phyloP scores from a whole-genome alignment of 2,797 vertebrate species.

The Hypotaenidia philippensis region DNA sequence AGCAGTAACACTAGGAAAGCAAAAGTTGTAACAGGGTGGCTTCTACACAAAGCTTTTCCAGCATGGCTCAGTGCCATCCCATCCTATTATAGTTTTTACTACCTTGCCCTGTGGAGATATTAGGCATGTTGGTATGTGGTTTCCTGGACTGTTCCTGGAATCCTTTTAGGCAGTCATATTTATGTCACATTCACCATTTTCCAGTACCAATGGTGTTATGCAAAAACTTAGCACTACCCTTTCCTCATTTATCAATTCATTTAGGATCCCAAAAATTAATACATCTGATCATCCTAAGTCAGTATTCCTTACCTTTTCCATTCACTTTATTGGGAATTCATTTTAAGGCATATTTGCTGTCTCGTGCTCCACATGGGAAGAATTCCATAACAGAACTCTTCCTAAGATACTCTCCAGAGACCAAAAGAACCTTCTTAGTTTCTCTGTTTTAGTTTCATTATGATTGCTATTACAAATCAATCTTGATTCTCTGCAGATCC shows the following conservation, averaged over 20 bases:
- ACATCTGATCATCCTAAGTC: background rate
- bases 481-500: background rate
- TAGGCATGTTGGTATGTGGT: background rate
- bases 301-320: background rate
- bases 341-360: background rate
- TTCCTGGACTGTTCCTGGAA: background rate
- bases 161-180: background rate
- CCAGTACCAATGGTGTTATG: background rate
- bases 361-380: background rate
- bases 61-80: background rate
- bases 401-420: background rate
- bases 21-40: background rate
- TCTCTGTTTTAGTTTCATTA: background rate
- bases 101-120: background rate
- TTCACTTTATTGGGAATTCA: background rate
- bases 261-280: background rate
- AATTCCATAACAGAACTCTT: background rate
- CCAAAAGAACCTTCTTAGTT: background rate
- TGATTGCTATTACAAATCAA: background rate
- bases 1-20: background rate
- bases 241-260: background rate
- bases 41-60: background rate
- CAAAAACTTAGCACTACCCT: background rate
- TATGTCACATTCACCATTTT: background rate
- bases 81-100: background rate